Conservation (phyloP, 2,888 invertebrate species). For the Drosophila neonasuta region DNA sequence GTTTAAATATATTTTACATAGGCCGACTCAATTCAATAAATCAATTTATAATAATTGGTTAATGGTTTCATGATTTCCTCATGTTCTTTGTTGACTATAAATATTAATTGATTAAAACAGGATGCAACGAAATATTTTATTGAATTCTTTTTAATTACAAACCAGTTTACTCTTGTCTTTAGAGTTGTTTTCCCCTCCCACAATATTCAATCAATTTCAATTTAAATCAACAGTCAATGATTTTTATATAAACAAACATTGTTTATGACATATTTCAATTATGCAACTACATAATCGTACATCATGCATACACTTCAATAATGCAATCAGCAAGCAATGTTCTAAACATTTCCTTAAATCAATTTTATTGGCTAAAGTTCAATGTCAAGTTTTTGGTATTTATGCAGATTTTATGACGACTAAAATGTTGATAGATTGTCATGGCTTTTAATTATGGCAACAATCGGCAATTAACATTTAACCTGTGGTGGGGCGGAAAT, state of each 20-base stretch:
- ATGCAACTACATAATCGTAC: conserved; percentile 10
- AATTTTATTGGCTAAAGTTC: conserved; percentile 28
- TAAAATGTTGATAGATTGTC: conserved; percentile 51
- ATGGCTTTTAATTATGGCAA: conserved; percentile 56
- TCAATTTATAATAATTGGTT: too few relatives aligned
- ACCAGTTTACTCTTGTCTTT: not conserved
- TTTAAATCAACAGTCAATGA: not conserved
- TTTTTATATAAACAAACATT: not conserved
- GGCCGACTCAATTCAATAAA: too few relatives aligned
- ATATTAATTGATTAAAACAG: not conserved
- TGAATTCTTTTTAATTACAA: not conserved
- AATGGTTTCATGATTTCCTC: too few relatives aligned
- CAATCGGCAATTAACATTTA: conserved; percentile 74
- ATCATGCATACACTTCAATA: conserved; percentile 4
- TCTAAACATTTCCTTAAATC: conserved; percentile 36
- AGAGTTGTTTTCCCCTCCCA: not conserved
- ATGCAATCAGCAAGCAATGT: conserved; percentile 17
- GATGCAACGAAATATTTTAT: not conserved
- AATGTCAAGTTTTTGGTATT: conserved; percentile 21
- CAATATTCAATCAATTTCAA: not conserved
- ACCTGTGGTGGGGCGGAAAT: conserved; percentile 56
- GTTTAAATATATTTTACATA: too few relatives aligned
- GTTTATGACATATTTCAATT: conserved; percentile 1
- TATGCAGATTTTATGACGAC: conserved; percentile 24
- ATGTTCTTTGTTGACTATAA: too few relatives aligned